phyloP scores from a whole-genome alignment of 2,888 invertebrate species.

The Omphaloscelis lunosa region DNA sequence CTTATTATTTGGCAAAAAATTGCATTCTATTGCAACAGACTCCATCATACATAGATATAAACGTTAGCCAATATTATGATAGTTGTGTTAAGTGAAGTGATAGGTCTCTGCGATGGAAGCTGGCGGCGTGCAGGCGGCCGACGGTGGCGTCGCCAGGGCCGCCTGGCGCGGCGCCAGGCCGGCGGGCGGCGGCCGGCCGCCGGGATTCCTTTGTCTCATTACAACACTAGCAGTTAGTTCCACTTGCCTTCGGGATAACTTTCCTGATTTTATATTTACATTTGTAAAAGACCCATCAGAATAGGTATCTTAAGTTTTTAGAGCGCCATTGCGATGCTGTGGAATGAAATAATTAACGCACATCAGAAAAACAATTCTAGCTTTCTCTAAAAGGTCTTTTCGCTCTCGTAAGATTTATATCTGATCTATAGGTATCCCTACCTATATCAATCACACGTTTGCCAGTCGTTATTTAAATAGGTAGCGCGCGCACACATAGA shows the following conservation, averaged over 20 bases:
- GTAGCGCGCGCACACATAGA: constrained; percentile 55
- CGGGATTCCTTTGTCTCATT: constrained; percentile 91
- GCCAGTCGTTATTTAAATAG: constrained; percentile 60
- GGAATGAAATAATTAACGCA: background rate
- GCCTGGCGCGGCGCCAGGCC: constrained; percentile 90
- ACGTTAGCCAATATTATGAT: constrained; percentile 42
- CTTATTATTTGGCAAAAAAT: constrained; percentile 20
- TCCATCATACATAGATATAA: constrained; percentile 19
- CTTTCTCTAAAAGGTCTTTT: constrained; percentile 12
- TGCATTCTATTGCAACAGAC: constrained; percentile 17
- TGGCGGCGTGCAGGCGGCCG: constrained; percentile 85
- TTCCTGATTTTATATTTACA: constrained; percentile 41
- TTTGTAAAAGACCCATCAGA: background rate
- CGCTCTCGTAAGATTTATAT: constrained; percentile 16
- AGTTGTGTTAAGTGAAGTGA: constrained; percentile 59
- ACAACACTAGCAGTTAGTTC: constrained; percentile 77
- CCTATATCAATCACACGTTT: constrained; percentile 49
- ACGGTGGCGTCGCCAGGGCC: constrained; percentile 88
- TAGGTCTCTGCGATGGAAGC: constrained; percentile 71
- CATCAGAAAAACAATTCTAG: background rate
- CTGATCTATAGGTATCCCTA: constrained; percentile 8
- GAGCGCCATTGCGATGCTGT: background rate
- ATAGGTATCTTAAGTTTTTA: background rate
- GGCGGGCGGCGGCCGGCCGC: constrained; percentile 88
- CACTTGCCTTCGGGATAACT: constrained; percentile 55